A percentile compares a stretch with the other conserved stretches of the same genome.
Evolutionary conservation across 2,888 invertebrate genomes (phyloP).

Genomic region (Dimorphilus gyrociliatus): DNA sequence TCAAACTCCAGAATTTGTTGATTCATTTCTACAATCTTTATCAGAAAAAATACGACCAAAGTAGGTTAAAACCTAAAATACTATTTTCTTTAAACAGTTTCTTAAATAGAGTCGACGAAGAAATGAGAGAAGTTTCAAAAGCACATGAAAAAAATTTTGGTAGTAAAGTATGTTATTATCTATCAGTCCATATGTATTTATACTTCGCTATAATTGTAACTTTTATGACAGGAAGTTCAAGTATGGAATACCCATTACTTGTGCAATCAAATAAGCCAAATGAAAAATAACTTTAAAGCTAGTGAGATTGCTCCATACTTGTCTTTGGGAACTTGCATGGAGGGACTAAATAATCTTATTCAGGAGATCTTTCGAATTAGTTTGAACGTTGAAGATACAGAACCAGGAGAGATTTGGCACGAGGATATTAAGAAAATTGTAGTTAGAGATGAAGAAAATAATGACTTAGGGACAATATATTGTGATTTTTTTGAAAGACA

Average conservation of each 20-base stretch:
- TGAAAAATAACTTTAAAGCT: conserved; percentile 13
- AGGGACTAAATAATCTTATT: conserved; percentile 79
- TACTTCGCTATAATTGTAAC: no score
- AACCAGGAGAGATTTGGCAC: conserved; percentile 69
- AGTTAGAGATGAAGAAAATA: conserved; percentile 50
- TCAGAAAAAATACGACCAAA: no score
- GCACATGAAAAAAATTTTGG: no score
- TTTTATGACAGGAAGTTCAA: conserved; percentile 17
- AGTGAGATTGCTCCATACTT: conserved; percentile 55
- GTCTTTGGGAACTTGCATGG: conserved; percentile 80
- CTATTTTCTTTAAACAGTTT: no score
- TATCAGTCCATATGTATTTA: no score
- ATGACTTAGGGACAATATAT: conserved; percentile 77
- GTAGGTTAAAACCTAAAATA: no score
- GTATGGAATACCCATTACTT: conserved; percentile 80
- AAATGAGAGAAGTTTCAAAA: no score
- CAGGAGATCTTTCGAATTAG: conserved; percentile 57
- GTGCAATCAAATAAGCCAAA: conserved; percentile 33
- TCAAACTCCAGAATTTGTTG: conserved; percentile 48
- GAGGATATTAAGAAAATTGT: conserved; percentile 75
- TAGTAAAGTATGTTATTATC: no score
- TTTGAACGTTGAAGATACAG: conserved; percentile 53
- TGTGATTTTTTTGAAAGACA: conserved; percentile 77
- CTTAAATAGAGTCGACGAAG: no score
- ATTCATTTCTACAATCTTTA: no score